Percentiles rank a stretch among this genome's conserved stretches.
phyloP scores from a whole-genome alignment of 2,888 invertebrate genomes.

The Aspidiotus destructor region DNA sequence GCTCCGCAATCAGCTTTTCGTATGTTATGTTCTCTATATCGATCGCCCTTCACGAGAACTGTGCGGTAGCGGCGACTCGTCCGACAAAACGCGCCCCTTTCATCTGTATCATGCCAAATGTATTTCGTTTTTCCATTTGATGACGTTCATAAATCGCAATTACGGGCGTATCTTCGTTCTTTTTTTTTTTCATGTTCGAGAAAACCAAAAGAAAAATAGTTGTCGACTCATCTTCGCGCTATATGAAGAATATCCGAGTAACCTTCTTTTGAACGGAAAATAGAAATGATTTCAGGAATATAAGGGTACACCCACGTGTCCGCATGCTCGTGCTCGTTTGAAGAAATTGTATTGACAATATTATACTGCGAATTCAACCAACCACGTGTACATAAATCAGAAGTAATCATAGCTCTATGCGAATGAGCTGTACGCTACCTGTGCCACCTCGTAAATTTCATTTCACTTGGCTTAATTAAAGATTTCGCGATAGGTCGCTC shows the following conservation, averaged over 20 bases:
- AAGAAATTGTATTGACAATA: too few relatives aligned
- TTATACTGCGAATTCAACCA: too few relatives aligned
- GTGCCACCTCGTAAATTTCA: too few relatives aligned
- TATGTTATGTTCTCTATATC: background rate
- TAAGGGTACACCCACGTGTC: background rate
- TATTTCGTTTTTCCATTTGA: slow-evolving; percentile 4
- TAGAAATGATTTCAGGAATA: too few relatives aligned
- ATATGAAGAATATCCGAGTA: background rate
- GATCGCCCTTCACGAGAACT: background rate
- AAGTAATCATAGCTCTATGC: too few relatives aligned
- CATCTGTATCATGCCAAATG: slow-evolving; percentile 2
- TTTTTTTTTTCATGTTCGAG: background rate
- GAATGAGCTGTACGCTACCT: too few relatives aligned
- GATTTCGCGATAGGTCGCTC: too few relatives aligned
- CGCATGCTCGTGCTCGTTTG: background rate
- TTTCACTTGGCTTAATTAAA: too few relatives aligned
- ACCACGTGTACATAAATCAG: too few relatives aligned
- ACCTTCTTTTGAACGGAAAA: background rate
- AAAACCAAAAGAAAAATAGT: background rate
- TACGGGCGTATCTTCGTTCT: slow-evolving; percentile 2
- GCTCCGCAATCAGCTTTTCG: background rate
- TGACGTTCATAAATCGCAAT: slow-evolving; percentile 2
- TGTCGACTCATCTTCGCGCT: background rate
- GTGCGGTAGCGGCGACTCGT: slow-evolving; percentile 4
- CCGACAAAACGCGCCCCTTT: background rate